Base-by-base conservation (phyloP, 2,797 vertebrate genomes). In the Acipenser oxyrinchus region DNA sequence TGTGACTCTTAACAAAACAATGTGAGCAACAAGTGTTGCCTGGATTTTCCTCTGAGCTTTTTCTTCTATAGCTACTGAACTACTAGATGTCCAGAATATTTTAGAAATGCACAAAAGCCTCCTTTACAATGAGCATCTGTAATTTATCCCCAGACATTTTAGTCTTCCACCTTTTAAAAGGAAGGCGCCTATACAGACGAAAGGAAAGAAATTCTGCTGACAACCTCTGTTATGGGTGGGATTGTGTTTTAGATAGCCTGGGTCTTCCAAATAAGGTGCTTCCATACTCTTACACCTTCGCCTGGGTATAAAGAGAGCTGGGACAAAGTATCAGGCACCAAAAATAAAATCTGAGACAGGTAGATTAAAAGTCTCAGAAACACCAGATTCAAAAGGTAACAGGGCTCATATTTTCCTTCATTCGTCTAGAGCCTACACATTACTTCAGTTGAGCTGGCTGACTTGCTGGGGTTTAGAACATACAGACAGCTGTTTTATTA, bases 401-500 rank as follows among this genome's bases (percentile, higher is more conserved):
- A 74, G 70, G 75, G 79, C 87, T 90, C 80, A 82, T 75, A 74
- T 86, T 82, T 75, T 74, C 81, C 69, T 78, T 81, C 74, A 81
- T 86, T 83, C 84, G 80, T 75, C 85, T 79, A 84, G 82, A 87
- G 85, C 76, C 86, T 79, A 74, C 76, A 74, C 82, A 85, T 90
- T 90, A 87, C 87, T 87, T 83, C 75, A 85, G 85, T 76, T 73
- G 79, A 88, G 83, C 77, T 76, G 87, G 84, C 79, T 82, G 72
- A 75, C 83, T 77, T 77, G 81, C 73, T 71, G 72, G 68, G 82
- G 78, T 89, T 90, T 85, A 81, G 80, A 86, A 86, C 84, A 82
- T 83, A 81, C 78, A 86, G 86, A 95, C 91, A 96, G 91, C 82
- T 82, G 71, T 75, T 84, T 90, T 87, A 92, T 95, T 95, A 91